These are phyloP conservation scores for Chiroxiphia lanceolata DNA, from an alignment of 2,797 vertebrate species.

Conservation along the genomic window DNA sequence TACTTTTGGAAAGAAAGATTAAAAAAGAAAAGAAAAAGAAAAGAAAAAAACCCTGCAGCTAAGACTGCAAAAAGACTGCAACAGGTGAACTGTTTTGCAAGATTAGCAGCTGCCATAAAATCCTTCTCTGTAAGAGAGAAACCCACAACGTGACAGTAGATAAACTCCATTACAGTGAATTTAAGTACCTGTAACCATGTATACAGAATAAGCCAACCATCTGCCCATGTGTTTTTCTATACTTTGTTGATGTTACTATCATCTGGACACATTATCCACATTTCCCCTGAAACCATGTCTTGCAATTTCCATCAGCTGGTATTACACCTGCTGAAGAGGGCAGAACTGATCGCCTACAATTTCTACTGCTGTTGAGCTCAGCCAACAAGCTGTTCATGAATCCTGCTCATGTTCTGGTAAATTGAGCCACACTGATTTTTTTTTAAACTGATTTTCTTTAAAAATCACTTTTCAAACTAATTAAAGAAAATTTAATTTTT, in stretches of 20 bases:
- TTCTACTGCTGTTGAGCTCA: neutral
- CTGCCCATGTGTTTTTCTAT: conserved; percentile 64
- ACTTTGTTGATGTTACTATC: conserved; percentile 63
- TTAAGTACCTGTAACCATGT: conserved; percentile 65
- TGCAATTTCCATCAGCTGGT: conserved; percentile 47
- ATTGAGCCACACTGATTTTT: neutral
- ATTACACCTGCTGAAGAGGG: conserved; percentile 54
- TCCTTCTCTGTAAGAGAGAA: conserved; percentile 49
- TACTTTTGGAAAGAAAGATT: neutral
- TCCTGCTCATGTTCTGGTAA: neutral
- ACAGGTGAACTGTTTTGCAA: conserved; percentile 49
- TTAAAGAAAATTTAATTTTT: neutral
- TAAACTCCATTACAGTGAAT: conserved; percentile 60
- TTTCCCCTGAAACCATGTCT: conserved; percentile 59
- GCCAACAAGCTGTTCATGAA: neutral
- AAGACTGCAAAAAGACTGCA: neutral
- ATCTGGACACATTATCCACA: conserved; percentile 59
- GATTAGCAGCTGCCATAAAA: conserved; percentile 63
- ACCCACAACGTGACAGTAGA: conserved; percentile 55
- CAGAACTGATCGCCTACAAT: neutral
- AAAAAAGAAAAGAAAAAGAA: neutral
- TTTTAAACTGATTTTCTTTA: neutral
- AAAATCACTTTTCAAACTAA: neutral
- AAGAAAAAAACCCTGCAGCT: neutral
- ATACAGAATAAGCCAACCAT: conserved; percentile 71